Conservation (phyloP, 2,888 invertebrate species). For the Drosophila sordidapex region DNA sequence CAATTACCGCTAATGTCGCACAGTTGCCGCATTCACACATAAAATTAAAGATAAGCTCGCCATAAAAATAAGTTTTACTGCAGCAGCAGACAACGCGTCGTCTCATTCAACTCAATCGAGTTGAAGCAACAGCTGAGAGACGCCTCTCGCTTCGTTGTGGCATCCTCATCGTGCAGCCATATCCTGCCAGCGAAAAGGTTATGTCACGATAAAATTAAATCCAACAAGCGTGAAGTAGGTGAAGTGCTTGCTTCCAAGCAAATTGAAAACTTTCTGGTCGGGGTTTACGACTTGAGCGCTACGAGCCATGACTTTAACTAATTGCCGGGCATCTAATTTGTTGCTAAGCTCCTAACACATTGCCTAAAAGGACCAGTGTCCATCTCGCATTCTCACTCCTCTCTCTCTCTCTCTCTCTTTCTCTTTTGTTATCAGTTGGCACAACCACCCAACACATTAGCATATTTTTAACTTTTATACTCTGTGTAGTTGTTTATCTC, state of each 20-base stretch:
- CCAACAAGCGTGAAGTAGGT: constrained; percentile 78
- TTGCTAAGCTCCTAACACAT: constrained; percentile 44
- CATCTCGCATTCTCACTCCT: constrained; percentile 14
- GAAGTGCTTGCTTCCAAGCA: constrained; percentile 42
- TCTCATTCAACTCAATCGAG: not conserved
- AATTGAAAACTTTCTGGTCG: constrained; percentile 69
- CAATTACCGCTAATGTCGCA: constrained; percentile 80
- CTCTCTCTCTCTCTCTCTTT: not conserved
- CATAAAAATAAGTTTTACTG: constrained; percentile 79
- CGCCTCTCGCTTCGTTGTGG: constrained; percentile 14
- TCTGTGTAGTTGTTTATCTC: constrained; percentile 65
- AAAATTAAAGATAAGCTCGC: constrained; percentile 80
- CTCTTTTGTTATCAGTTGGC: constrained; percentile 40
- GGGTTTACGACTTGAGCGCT: constrained; percentile 52
- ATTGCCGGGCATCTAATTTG: constrained; percentile 59
- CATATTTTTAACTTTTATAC: constrained; percentile 75
- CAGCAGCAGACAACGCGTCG: constrained; percentile 37
- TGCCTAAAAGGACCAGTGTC: constrained; percentile 44
- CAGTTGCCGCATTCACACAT: constrained; percentile 79
- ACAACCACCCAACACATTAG: constrained; percentile 66
- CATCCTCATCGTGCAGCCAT: constrained; percentile 24
- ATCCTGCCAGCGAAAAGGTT: constrained; percentile 66
- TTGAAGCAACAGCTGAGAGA: constrained; percentile 53
- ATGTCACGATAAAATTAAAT: constrained; percentile 79
- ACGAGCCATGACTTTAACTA: constrained; percentile 49